A percentile compares a stretch with the other conserved stretches of the same genome.
Evolutionary conservation across 2,797 vertebrate genomes (phyloP).

Genomic region (Paguma larvata): DNA sequence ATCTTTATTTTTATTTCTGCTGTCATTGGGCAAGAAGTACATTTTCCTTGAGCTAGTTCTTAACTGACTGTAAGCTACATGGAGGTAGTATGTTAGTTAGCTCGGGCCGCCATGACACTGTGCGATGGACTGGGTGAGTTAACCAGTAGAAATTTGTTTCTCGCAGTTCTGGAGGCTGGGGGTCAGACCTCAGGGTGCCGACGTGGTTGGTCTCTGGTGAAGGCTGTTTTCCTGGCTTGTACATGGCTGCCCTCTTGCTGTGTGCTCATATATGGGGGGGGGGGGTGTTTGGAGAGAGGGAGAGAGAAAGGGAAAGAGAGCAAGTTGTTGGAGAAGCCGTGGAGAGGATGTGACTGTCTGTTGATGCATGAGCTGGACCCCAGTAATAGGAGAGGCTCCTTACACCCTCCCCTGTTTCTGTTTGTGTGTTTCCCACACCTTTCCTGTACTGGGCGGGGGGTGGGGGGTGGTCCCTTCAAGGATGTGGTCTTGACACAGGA

Average conservation of each 20-base stretch:
- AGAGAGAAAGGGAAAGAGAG: too few relatives aligned
- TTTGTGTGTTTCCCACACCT: not conserved
- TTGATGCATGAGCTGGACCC: not conserved
- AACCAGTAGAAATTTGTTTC: not conserved
- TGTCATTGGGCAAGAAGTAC: constrained; percentile 38
- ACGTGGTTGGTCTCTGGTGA: not conserved
- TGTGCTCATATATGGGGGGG: not conserved
- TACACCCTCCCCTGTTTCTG: not conserved
- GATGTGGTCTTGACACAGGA: not conserved
- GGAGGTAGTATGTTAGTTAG: not conserved
- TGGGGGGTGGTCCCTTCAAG: not conserved
- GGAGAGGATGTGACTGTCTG: not conserved
- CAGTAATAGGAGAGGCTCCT: not conserved
- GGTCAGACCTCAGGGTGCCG: not conserved
- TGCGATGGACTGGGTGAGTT: not conserved
- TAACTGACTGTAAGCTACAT: not conserved
- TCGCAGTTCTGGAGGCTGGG: not conserved
- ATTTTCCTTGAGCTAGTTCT: not conserved
- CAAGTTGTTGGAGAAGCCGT: not conserved
- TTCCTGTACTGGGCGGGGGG: not conserved
- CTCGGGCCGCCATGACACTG: not conserved
- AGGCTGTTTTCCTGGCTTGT: not conserved
- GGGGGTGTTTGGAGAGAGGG: not conserved
- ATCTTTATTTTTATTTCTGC: not conserved
- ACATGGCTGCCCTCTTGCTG: not conserved